Evolutionary conservation across 2,888 invertebrate species (phyloP), one percentile per base, ranked within the genome.

Genomic region (Odiellus spinosus): DNA sequence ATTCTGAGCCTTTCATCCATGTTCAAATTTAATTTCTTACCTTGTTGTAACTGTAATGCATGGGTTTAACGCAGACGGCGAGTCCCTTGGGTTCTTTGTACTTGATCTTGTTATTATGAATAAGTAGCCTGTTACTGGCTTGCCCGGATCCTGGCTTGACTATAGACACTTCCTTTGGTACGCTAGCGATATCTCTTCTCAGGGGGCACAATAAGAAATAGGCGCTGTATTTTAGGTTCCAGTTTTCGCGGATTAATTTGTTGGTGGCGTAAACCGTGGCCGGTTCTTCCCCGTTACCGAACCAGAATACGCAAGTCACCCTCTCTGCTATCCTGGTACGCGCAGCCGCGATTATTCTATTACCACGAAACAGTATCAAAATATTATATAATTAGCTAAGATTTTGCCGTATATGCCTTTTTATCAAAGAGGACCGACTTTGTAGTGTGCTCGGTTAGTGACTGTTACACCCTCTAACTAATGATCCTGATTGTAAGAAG

Each of bases 11-110:
- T n/a, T n/a, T n/a, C n/a, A n/a, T n/a, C n/a, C n/a, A n/a, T n/a
- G n/a, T n/a, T n/a, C n/a, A n/a, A n/a, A n/a, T n/a, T n/a, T n/a
- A n/a, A n/a, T n/a, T n/a, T n/a, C 26, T 26, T 26, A 26, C 78
- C 61, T 83, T 77, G 61, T 85, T 80, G 65, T 87, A 90, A 57
- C 81, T 76, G 64, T 82, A 88, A 66, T 90, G 88, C 53, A 90
- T 74, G 0, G 90, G 88, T 61, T 90, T 90, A 34, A 90, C 84
- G 65, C 90, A 90, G 21, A 87, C 76, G 19, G 81, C 63, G 35
- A 66, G 55, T 19, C 50, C 53, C n/a, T 40, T 48, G 1, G 48
- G 48, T 40, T 48, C 51, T 44, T 45, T 58, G 46, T 33, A 54
- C 40, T n/a, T 47, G 73, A 54, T 76, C 26, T 43, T 42, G 39